Evolutionary conservation across 2,888 invertebrate genomes (phyloP).

Genomic region (Drosophila sordidula): DNA sequence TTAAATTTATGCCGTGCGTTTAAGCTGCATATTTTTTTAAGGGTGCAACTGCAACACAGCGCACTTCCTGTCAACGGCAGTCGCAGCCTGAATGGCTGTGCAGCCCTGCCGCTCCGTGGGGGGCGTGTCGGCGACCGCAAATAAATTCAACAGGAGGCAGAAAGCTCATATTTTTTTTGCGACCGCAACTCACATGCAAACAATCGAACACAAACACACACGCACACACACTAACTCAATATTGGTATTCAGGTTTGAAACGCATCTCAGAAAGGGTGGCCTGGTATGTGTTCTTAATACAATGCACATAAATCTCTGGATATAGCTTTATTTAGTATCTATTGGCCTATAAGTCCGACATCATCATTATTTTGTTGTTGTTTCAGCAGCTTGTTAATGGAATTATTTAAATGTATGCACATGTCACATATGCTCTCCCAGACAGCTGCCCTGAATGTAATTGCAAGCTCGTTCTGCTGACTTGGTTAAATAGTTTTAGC

Average conservation of each 20-base stretch:
- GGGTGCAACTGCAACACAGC: constrained; percentile 55
- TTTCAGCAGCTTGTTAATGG: constrained; percentile 21
- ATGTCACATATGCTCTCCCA: constrained; percentile 18
- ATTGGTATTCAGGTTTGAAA: not conserved
- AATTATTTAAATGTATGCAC: constrained; percentile 37
- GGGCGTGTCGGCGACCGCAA: constrained; percentile 56
- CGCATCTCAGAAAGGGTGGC: not conserved
- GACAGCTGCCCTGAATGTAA: constrained; percentile 43
- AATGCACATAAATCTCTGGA: not conserved
- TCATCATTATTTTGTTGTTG: constrained; percentile 5
- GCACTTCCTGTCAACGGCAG: constrained; percentile 31
- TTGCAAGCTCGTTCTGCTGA: constrained; percentile 43
- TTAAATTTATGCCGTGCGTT: constrained; percentile 59
- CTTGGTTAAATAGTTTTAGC: constrained; percentile 39
- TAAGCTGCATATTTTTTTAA: constrained; percentile 54
- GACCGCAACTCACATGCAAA: constrained; percentile 28
- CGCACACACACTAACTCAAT: not conserved
- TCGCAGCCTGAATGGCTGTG: constrained; percentile 5
- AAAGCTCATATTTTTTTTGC: constrained; percentile 49
- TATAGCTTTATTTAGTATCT: not conserved
- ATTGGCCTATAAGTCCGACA: not conserved
- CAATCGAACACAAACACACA: constrained; percentile 6
- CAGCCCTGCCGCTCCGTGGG: constrained; percentile 4
- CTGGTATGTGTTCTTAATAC: not conserved
- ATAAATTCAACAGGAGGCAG: constrained; percentile 69